Evolutionary conservation across 2,113 vertebrate species (phyloP).

Genomic region (Pardalotus punctatus): DNA sequence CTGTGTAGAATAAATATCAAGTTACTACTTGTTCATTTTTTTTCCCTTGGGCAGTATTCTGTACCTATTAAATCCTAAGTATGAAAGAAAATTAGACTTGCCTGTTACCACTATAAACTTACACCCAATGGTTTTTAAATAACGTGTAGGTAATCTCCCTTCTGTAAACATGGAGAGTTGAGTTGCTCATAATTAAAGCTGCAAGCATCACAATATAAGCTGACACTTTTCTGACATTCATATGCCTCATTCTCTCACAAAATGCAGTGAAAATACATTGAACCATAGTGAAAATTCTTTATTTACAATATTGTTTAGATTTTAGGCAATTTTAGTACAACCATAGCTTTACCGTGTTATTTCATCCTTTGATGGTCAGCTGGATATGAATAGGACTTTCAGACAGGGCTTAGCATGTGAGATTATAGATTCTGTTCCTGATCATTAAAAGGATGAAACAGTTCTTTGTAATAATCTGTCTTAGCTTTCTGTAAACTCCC

Average conservation of each 20-base stretch:
- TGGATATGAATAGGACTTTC: not conserved
- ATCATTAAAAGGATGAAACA: not conserved
- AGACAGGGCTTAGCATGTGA: not conserved
- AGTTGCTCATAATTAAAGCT: slow-evolving; percentile 68
- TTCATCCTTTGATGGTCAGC: not conserved
- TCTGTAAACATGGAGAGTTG: slow-evolving; percentile 63
- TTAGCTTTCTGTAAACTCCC: not conserved
- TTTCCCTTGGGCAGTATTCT: slow-evolving; percentile 41
- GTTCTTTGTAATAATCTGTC: not conserved
- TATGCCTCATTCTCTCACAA: slow-evolving; percentile 12
- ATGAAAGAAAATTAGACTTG: slow-evolving; percentile 75
- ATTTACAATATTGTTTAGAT: not conserved
- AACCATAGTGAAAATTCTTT: not conserved
- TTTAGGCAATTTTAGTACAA: not conserved
- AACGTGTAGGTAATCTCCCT: slow-evolving; percentile 59
- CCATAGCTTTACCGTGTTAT: not conserved
- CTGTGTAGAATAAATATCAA: slow-evolving; percentile 54
- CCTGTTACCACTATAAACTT: slow-evolving; percentile 74
- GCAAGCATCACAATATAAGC: slow-evolving; percentile 42
- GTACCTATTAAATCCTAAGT: slow-evolving; percentile 51
- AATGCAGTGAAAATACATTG: not conserved
- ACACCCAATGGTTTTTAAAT: slow-evolving; percentile 68
- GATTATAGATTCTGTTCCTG: not conserved
- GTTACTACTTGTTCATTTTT: slow-evolving; percentile 45
- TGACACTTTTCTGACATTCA: slow-evolving; percentile 35